Evolutionary conservation across 1,140 invertebrate genomes (phyloP).

Genomic region (Amphibalanus amphitrite): DNA sequence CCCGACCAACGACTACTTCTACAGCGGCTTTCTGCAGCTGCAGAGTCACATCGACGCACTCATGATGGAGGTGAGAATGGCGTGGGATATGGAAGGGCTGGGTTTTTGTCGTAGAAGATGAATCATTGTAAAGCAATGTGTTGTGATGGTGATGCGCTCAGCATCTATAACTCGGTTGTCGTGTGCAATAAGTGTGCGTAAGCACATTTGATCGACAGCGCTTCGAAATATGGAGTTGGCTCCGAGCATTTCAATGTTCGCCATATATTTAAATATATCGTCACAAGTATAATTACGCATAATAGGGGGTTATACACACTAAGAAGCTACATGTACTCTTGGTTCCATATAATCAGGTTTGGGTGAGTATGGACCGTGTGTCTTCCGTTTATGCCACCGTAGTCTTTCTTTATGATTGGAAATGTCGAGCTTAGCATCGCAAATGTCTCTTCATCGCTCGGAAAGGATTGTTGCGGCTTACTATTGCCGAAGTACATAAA

Average conservation of each 20-base stretch:
- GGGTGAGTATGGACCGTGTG: too few species aligned
- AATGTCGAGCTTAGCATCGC: not conserved
- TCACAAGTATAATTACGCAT: not conserved
- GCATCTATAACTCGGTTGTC: not conserved
- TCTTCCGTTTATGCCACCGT: not conserved
- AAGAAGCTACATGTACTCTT: not conserved
- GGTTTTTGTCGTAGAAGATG: not conserved
- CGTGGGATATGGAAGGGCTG: too few species aligned
- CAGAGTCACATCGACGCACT: not conserved
- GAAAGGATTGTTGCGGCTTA: not conserved
- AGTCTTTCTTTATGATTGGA: not conserved
- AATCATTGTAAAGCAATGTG: not conserved
- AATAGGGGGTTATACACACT: not conserved
- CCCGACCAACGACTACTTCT: not conserved
- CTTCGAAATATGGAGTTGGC: not conserved
- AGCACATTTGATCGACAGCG: not conserved
- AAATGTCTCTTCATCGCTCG: not conserved
- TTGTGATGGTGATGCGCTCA: not conserved
- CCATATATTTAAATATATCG: too few species aligned
- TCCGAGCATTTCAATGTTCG: too few species aligned
- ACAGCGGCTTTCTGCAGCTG: not conserved
- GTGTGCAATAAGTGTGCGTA: not conserved
- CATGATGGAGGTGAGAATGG: not conserved
- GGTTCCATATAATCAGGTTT: too few species aligned
- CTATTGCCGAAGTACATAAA: not conserved